Evolutionary conservation across 37 sponge, comb jelly and placozoan genomes (phyloP).

Genomic region (Oopsacas minuta): DNA sequence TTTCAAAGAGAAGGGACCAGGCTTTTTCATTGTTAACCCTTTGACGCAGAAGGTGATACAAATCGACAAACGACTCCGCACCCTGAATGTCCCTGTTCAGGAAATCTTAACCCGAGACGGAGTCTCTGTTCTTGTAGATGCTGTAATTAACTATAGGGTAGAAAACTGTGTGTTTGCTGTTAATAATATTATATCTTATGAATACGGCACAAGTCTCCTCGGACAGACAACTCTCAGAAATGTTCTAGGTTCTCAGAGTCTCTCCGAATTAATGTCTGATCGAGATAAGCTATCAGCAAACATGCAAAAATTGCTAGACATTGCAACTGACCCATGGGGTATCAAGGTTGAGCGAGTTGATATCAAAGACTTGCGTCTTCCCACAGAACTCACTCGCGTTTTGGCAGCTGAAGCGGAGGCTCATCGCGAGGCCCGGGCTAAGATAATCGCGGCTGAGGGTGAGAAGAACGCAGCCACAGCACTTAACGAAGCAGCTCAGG

Average conservation of each 20-base stretch:
- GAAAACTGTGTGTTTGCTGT: constrained; percentile 54
- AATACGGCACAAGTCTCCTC: constrained; percentile 60
- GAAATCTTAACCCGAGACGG: constrained; percentile 88
- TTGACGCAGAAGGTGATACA: neutral
- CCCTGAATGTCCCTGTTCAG: neutral
- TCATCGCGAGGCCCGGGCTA: constrained; percentile 81
- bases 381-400: constrained; percentile 69
- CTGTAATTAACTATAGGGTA: constrained; percentile 78
- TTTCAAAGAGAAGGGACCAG: constrained; percentile 68
- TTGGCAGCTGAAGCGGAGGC: constrained; percentile 99
- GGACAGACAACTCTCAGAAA: constrained; percentile 92
- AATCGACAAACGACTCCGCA: constrained; percentile 11
- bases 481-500: constrained; percentile 90
- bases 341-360: constrained; percentile 82
- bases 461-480: constrained; percentile 87
- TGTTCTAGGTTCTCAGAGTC: constrained; percentile 77
- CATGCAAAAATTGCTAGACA: constrained; percentile 64
- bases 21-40: constrained; percentile 21
- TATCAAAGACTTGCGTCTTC: constrained; percentile 92
- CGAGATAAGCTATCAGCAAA: constrained; percentile 51
- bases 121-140: constrained; percentile 87
- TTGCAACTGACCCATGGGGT: constrained; percentile 94
- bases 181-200: constrained; percentile 49
- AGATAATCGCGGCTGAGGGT: constrained; percentile 90
- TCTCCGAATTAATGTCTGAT: constrained; percentile 61